phyloP scores from a whole-genome alignment of 1,140 invertebrate species.

The Drosophila arawakana region DNA sequence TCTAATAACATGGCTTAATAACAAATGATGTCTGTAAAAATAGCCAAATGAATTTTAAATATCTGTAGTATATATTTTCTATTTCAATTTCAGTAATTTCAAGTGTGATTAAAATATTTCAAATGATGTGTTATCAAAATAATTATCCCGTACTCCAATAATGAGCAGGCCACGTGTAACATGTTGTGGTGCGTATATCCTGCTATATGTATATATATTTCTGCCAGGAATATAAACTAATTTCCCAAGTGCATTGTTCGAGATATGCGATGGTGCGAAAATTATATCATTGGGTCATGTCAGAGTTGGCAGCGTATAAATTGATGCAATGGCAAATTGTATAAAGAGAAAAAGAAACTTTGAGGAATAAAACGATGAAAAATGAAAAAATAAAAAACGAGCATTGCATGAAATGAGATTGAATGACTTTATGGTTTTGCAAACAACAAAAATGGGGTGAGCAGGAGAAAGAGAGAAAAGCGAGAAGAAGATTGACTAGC shows the following conservation, averaged over 20 bases:
- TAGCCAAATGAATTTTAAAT: neutral
- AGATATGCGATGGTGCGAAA: constrained; percentile 13
- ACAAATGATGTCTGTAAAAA: neutral
- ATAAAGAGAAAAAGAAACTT: constrained; percentile 24
- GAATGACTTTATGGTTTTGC: constrained; percentile 19
- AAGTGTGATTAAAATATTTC: no score
- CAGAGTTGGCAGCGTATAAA: constrained; percentile 49
- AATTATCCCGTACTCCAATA: no score
- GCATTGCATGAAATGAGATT: constrained; percentile 18
- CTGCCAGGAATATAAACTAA: constrained; percentile 51
- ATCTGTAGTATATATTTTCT: neutral
- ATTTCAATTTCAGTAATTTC: no score
- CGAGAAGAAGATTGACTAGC: constrained; percentile 1
- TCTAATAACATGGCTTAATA: neutral
- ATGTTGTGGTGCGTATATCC: neutral
- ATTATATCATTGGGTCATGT: constrained; percentile 18
- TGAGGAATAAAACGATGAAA: constrained; percentile 44
- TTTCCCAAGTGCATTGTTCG: constrained; percentile 76
- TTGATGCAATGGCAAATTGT: constrained; percentile 64
- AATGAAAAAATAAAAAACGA: constrained; percentile 18
- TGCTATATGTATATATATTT: neutral
- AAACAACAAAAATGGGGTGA: neutral
- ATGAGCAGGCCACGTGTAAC: neutral
- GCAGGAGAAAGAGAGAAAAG: neutral
- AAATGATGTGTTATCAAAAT: no score